Evolutionary conservation across 2,888 invertebrate species (phyloP), one percentile per base, ranked within the genome.

Genomic region (Crocallis elinguaria): DNA sequence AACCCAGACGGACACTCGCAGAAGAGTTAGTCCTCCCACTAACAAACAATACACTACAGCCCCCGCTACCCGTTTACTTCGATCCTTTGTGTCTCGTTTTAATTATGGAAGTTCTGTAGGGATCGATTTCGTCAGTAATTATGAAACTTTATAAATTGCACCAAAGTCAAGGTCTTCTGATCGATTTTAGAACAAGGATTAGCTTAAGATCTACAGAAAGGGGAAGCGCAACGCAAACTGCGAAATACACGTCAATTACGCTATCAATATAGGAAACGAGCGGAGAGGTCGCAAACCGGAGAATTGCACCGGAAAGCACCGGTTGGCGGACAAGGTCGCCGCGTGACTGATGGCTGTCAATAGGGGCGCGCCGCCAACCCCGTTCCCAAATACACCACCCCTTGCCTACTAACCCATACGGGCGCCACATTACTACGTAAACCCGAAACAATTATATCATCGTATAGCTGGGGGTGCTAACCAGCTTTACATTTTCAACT

Each of bases 291-390:
- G 27, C 48, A 37, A 48, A 48, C n/a, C 1, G 29, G n/a, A 2
- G n/a, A 49, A 54, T 49, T 54, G 48, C 43, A 49, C 43, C 43
- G 21, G 44, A 46, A 49, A 39, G 29, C 23, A 16, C n/a, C 44
- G 29, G 45, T 42, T 38, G 43, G 45, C 66, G 59, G 21, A n/a
- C 51, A 54, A 49, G 53, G 53, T 43, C 38, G 11, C 37, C 62
- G 37, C 39, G 48, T 76, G 73, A 78, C 64, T 62, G 77, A 76
- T 77, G 70, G 73, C 13, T 37, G 66, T 67, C 79, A 78, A 78
- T 65, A 79, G 14, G 49, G 79, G 78, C 16, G 75, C 62, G 76
- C 53, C 69, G 39, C 64, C 69, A 70, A 71, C 69, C 71, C 66
- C 63, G 48, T 46, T 29, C 41, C 46, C 57, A 64, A 57, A 64